phyloP scores from a whole-genome alignment of 2,113 vertebrate species.

The Thamnophis sirtalis region DNA sequence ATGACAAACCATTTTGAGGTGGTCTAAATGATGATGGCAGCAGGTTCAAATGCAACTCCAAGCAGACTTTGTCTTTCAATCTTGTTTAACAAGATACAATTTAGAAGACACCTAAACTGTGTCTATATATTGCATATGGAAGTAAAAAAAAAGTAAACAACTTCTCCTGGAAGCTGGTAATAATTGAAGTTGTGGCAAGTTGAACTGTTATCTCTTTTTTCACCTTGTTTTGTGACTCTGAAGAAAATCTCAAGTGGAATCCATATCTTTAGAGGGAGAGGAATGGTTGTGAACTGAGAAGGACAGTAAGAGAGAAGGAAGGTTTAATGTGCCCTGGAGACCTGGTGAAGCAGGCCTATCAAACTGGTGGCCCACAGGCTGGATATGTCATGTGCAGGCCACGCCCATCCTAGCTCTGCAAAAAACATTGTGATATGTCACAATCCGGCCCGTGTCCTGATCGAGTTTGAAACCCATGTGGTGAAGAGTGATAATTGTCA shows the following conservation, averaged over 20 bases:
- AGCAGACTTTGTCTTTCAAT: neutral
- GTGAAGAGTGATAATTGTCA: neutral
- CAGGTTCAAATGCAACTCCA: neutral
- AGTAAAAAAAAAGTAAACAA: neutral
- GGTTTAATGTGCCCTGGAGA: neutral
- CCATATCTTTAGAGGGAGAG: neutral
- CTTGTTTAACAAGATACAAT: neutral
- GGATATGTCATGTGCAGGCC: too few species aligned
- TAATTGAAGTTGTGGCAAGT: neutral
- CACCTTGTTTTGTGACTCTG: neutral
- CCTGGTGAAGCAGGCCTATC: neutral
- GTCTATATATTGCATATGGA: neutral
- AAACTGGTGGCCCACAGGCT: too few species aligned
- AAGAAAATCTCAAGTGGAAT: neutral
- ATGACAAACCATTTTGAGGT: neutral
- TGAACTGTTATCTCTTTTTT: neutral
- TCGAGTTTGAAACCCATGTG: too few species aligned
- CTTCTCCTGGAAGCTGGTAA: neutral
- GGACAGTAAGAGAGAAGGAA: neutral
- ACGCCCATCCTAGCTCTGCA: too few species aligned
- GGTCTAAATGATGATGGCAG: neutral
- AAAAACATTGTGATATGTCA: too few species aligned
- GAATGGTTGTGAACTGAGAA: neutral
- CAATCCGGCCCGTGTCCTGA: too few species aligned
- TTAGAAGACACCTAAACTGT: neutral